These are phyloP conservation scores for Melozone crissalis DNA, from an alignment of 2,113 vertebrate species.

Conservation along the genomic window DNA sequence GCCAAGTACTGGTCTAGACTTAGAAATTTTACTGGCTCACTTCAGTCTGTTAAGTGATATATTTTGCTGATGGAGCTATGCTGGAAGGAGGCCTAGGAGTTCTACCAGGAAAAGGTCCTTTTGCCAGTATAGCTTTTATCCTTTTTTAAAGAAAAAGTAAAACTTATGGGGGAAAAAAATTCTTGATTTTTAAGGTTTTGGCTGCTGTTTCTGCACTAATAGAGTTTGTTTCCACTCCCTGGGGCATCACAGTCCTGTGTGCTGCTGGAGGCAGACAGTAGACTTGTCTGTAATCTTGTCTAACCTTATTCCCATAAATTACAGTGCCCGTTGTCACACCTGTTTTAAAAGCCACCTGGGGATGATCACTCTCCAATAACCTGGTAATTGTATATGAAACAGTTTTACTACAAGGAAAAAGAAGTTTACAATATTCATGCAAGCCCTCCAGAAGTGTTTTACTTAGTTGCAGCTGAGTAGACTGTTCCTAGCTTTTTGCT, in stretches of 20 bases:
- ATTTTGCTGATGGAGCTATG: neutral
- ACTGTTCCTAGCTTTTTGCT: neutral
- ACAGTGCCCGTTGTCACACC: neutral
- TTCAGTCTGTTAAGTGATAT: neutral
- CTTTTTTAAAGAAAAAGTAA: neutral
- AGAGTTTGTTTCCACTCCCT: neutral
- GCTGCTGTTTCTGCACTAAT: neutral
- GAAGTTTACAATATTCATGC: neutral
- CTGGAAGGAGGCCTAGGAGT: neutral
- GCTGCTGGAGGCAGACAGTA: neutral
- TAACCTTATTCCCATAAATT: constrained; percentile 15
- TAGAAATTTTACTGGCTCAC: constrained; percentile 17
- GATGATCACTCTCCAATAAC: neutral
- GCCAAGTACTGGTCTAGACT: constrained; percentile 25
- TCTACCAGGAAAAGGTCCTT: neutral
- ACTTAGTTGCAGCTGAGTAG: neutral
- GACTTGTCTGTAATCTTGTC: constrained; percentile 21
- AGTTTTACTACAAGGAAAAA: neutral
- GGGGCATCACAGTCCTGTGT: neutral
- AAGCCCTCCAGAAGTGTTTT: neutral
- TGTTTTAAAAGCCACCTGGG: constrained; percentile 34
- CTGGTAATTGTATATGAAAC: neutral
- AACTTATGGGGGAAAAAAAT: neutral
- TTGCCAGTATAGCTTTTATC: neutral
- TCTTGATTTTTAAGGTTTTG: neutral